phyloP scores from a whole-genome alignment of 2,888 invertebrate genomes.

The Ophion costatus region DNA sequence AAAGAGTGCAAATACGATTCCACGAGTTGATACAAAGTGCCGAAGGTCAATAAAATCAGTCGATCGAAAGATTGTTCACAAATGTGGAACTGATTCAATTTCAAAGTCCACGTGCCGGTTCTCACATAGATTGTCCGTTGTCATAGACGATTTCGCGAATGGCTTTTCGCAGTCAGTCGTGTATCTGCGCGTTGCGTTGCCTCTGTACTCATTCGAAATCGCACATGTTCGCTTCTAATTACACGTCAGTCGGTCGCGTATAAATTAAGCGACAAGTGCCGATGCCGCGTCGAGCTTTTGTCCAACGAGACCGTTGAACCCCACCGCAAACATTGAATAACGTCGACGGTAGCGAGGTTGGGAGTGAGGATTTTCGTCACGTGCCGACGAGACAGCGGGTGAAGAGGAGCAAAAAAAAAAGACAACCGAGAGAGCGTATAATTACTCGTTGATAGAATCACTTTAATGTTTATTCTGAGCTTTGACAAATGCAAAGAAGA shows the following conservation, averaged over 20 bases:
- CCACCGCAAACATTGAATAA: not conserved
- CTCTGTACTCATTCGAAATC: not conserved
- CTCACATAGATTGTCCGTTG: not conserved
- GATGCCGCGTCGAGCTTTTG: not conserved
- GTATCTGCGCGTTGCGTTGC: too few species aligned
- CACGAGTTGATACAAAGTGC: not conserved
- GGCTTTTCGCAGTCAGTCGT: not conserved
- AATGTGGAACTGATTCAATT: not conserved
- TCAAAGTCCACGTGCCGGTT: not conserved
- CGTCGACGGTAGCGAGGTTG: not conserved
- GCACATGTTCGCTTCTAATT: not conserved
- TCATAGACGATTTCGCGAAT: not conserved
- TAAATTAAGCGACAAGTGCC: not conserved
- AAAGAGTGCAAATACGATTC: not conserved
- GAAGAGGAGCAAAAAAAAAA: not conserved
- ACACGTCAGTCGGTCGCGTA: not conserved
- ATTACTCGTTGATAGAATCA: slow-evolving; percentile 36
- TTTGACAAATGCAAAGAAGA: slow-evolving; percentile 54
- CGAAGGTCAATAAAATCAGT: not conserved
- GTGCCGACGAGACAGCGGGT: not conserved
- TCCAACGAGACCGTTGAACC: slow-evolving; percentile 3
- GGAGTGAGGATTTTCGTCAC: not conserved
- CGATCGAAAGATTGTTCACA: not conserved
- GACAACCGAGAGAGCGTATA: not conserved
- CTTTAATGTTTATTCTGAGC: slow-evolving; percentile 60